Evolutionary conservation across 2,888 invertebrate species (phyloP), one percentile per base, ranked within the genome.

Genomic region (Eudasyphora cyanicolor): DNA sequence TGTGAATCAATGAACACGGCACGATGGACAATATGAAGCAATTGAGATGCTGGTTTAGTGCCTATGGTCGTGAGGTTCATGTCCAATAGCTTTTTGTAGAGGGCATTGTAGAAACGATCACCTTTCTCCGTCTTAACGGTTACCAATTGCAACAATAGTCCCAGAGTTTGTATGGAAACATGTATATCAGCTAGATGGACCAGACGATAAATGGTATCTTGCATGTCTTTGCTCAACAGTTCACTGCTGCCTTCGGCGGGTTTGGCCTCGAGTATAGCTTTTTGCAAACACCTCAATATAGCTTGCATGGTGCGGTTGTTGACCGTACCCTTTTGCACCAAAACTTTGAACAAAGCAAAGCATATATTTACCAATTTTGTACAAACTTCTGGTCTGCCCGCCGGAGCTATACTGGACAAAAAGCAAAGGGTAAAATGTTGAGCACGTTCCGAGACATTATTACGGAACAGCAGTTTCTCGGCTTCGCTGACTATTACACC

Each of bases 341-440:
- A 95, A 69, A 97, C 96, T 92, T 98, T 98, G 93, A 99, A 99
- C 91, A 99, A 97, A 0, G 97, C 95, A 91, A 99, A 98, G 92
- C 99, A 99, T 70, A 99, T 96, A 85, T 96, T 94, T 60, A 99
- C 96, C 38, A 99, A 93, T 87, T 95, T 96, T 86, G 95, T 95
- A 0, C 99, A 98, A 17, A 98, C 94, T 86, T 97, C 96, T 2
- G 96, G 95, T 76, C 95, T 94, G 6, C 94, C 94, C 49, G 98
- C 93, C 0, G 91, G 90, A 84, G 95, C 94, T 89, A 98, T 96
- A 91, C 98, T 97, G 64, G 97, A 96, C 38, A 99, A 93, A 90
- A 98, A 97, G 89, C 99, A 98, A 4, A 99, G 94, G 0, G 97
- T 96, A 92, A 98, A 99, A 90, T 98, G 98, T 91, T 99, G 98